Evolutionary conservation across 2,797 vertebrate genomes (phyloP), one percentile per base, ranked within the genome.

Genomic region (Telmatherina bonti): DNA sequence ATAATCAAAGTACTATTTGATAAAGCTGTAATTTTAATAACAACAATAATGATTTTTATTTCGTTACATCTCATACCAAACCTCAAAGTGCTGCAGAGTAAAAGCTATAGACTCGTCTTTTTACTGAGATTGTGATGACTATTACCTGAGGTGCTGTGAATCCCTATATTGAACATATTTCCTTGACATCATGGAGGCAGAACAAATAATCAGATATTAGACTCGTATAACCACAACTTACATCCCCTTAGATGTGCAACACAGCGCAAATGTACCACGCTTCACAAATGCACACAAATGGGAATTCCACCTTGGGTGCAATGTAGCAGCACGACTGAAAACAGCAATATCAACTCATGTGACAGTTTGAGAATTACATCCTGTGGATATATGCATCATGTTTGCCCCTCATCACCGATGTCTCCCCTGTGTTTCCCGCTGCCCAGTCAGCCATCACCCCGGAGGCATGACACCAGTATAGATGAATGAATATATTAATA

Each of bases 131-230:
- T 54, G 43, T 58, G 27, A 29, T n/a, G 63, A 67, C 43, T 69
- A 51, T 56, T 45, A 82, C 84, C 85, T 27, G 56, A 83, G 84
- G 88, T 78, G 58, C 38, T 66, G 47, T 68, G 22, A 45, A 83
- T 80, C 80, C 13, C n/a, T 74, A n/a, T 85, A 85, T 82, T 88
- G 62, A 75, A 79, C 72, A 76, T 72, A 85, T 67, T 82, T 61
- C 70, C 74, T 87, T 70, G 63, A 63, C 76, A 68, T 79, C 68
- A 81, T 53, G n/a, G 27, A 52, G 26, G 62, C 62, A 52, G 8
- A 72, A 79, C 72, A 84, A 81, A 91, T 78, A 74, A 88, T 67
- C 49, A 67, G 67, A 89, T 88, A 84, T 82, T 76, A 70, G 47
- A 33, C 57, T 81, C 56, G 31, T 70, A 78, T 78, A 78, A 82